Evolutionary conservation across 2,797 vertebrate genomes (phyloP), one percentile per base, ranked within the genome.

Genomic region (Yasuhikotakia modesta): DNA sequence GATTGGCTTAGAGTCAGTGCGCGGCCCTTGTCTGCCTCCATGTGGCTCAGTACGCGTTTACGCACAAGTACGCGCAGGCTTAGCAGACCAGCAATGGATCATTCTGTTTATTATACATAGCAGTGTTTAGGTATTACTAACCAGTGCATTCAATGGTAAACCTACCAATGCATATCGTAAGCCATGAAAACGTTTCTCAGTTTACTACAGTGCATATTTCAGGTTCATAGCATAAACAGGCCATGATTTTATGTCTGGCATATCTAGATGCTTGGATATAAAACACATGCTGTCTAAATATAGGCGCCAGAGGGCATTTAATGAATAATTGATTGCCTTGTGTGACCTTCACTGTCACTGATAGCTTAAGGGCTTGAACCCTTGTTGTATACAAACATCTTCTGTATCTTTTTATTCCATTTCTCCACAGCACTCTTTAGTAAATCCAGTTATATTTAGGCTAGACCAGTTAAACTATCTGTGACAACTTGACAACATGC

Each of bases 321-420:
- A 73, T 79, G 60, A 73, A 76, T 70, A 61, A 77, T 77, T 61
- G 66, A 77, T 77, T 70, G 43, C 24, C 10, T 53, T 61, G 53
- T 35, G 48, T 69, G 71, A 80, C 43, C 66, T 55, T 27, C 65
- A 53, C 53, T 32, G 22, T 19, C 58, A 73, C 32, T 45, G 53
- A 60, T 63, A 43, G 27, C 39, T 67, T n/a, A 14, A 52, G 30
- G 53, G 57, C 53, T 24, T 61, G 45, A 61, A 27, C 16, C 43
- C 32, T 73, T 39, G 73, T 12, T 32, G 22, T 46, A 52, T 21
- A 43, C 58, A 30, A 30, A n/a, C 11, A 14, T 67, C 32, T 55
- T 12, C 39, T 39, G 46, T 55, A 64, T 43, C 1, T 17, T 55
- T 32, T 70, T 19, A 22, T 55, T 55, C 19, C 17, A 70, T 22